phyloP scores from a whole-genome alignment of 1,140 invertebrate genomes.

The Brachionus plicatilis region DNA sequence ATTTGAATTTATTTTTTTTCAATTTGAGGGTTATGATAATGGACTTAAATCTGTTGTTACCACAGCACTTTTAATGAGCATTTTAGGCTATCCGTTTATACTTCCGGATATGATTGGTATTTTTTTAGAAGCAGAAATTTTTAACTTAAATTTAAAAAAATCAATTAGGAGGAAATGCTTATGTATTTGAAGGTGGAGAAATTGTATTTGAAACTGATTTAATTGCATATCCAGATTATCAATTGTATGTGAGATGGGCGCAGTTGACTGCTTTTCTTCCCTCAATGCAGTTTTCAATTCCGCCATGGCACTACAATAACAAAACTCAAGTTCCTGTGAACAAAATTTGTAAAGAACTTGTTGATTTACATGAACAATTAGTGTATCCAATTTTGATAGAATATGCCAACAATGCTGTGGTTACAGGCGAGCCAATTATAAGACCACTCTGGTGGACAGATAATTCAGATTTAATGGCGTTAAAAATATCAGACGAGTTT shows the following conservation, averaged over 20 bases:
- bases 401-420: not conserved
- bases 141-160: not conserved
- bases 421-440: slow-evolving; percentile 45
- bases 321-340: slow-evolving; percentile 11
- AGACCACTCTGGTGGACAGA: slow-evolving; percentile 49
- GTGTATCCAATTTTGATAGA: slow-evolving; percentile 20
- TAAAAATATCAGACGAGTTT: slow-evolving; percentile 45
- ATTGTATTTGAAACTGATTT: slow-evolving; percentile 28
- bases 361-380: slow-evolving; percentile 13
- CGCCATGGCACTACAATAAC: slow-evolving; percentile 76
- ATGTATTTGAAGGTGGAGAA: not conserved
- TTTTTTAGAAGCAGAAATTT: not conserved
- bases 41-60: slow-evolving; percentile 78
- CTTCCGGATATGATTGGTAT: slow-evolving; percentile 84
- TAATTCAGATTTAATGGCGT: slow-evolving; percentile 42
- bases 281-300: slow-evolving; percentile 75
- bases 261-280: slow-evolving; percentile 79
- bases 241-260: slow-evolving; percentile 83
- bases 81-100: slow-evolving; percentile 76
- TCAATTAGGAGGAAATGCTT: slow-evolving; percentile 31
- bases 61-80: slow-evolving; percentile 72
- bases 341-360: not conserved
- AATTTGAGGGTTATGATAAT: slow-evolving; percentile 62
- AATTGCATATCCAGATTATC: slow-evolving; percentile 46
- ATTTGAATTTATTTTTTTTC: no score